Percentiles rank a stretch among this genome's conserved stretches.
Evolutionary conservation across 1,140 invertebrate genomes (phyloP).

Genomic region (Eueides isabella): DNA sequence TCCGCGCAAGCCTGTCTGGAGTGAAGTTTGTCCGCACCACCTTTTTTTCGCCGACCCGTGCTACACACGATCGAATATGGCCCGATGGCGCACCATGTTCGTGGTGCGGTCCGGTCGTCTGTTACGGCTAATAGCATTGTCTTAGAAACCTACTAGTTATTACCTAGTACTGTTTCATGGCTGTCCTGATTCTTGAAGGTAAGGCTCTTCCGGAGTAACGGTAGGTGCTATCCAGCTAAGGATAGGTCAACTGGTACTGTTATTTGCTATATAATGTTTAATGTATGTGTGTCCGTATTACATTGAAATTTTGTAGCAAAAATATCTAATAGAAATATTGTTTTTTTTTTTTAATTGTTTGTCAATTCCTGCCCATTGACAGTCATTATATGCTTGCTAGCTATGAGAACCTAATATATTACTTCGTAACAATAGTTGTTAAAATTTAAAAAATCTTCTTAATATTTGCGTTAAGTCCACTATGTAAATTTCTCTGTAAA

Average conservation of each 20-base stretch:
- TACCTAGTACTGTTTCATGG: slow-evolving; percentile 20
- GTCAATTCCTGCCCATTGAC: too few relatives aligned
- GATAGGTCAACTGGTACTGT: slow-evolving; percentile 30
- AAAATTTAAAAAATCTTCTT: too few relatives aligned
- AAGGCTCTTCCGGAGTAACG: slow-evolving; percentile 35
- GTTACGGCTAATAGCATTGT: slow-evolving; percentile 48
- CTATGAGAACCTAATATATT: too few relatives aligned
- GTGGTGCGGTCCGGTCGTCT: too few relatives aligned
- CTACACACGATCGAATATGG: too few relatives aligned
- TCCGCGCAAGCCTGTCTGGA: too few relatives aligned
- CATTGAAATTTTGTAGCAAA: background rate
- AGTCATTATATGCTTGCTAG: background rate
- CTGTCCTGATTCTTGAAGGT: slow-evolving; percentile 22
- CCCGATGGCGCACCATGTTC: too few relatives aligned
- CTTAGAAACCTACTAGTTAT: slow-evolving; percentile 15
- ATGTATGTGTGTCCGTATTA: background rate
- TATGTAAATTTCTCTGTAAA: too few relatives aligned
- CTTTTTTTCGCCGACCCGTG: too few relatives aligned
- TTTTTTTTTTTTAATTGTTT: background rate
- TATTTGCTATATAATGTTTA: background rate
- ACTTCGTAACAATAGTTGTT: too few relatives aligned
- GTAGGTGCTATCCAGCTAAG: slow-evolving; percentile 14
- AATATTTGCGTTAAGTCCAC: too few relatives aligned
- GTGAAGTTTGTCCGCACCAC: too few relatives aligned
- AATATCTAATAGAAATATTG: background rate